Conservation (phyloP, 2,113 vertebrate species). For the Hippolais icterina region DNA sequence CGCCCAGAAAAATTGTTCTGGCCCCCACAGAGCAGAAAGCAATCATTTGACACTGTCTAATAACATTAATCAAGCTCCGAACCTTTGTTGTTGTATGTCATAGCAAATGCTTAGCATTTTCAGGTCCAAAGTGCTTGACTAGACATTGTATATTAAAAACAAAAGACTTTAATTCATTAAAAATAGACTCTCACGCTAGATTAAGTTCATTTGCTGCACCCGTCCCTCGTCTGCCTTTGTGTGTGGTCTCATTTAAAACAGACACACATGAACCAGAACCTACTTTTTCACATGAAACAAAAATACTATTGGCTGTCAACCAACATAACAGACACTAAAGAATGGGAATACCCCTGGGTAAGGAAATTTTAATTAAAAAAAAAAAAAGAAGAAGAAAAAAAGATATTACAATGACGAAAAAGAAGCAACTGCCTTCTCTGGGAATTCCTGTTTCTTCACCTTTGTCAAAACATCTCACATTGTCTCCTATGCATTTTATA, state of each 20-base stretch:
- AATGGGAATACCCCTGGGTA: constrained; percentile 40
- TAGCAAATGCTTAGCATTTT: constrained; percentile 49
- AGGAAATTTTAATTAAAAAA: constrained; percentile 35
- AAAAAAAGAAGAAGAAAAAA: background rate
- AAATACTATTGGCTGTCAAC: constrained; percentile 56
- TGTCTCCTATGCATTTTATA: constrained; percentile 45
- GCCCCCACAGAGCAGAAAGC: background rate
- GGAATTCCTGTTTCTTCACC: constrained; percentile 58
- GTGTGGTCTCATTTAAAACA: constrained; percentile 63
- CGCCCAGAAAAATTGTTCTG: background rate
- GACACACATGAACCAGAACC: constrained; percentile 43
- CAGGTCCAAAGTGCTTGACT: constrained; percentile 46
- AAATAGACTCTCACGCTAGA: constrained; percentile 60
- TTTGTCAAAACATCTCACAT: constrained; percentile 65
- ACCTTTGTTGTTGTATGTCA: constrained; percentile 11
- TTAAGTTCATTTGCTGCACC: constrained; percentile 59
- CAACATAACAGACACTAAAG: constrained; percentile 48
- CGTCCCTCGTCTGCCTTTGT: constrained; percentile 26
- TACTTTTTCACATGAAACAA: constrained; percentile 49
- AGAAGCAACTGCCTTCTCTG: constrained; percentile 15
- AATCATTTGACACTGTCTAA: background rate
- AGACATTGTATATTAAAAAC: constrained; percentile 53
- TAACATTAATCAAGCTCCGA: constrained; percentile 22
- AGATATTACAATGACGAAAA: background rate
- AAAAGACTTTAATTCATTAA: constrained; percentile 67